Evolutionary conservation across 1,140 invertebrate species (phyloP).

Genomic region (Drosophila pandora): DNA sequence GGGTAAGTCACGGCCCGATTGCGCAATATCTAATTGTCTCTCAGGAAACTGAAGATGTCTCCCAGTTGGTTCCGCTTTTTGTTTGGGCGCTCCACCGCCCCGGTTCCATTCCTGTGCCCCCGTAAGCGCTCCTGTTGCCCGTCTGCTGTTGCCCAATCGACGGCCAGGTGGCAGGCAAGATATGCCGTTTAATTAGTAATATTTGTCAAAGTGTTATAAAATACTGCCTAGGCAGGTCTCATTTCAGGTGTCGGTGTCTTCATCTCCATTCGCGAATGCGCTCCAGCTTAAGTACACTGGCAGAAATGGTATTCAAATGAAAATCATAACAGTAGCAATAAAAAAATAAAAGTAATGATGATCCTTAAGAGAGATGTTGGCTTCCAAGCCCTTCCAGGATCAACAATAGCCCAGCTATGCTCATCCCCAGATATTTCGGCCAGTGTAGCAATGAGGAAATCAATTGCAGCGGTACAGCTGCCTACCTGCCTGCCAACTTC

Average conservation of each 20-base stretch:
- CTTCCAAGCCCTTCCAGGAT: background rate
- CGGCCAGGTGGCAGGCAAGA: constrained; percentile 35
- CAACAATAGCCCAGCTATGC: background rate
- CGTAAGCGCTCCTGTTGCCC: constrained; percentile 1
- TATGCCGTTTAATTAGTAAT: constrained; percentile 69
- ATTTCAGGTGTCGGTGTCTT: constrained; percentile 70
- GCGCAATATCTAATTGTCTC: constrained; percentile 70
- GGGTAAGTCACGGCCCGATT: constrained; percentile 54
- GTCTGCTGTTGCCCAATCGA: constrained; percentile 30
- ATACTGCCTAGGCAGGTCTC: constrained; percentile 51
- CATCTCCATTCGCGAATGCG: constrained; percentile 37
- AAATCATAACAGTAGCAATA: too few relatives aligned
- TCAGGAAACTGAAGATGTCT: constrained; percentile 71
- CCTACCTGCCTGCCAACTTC: constrained; percentile 38
- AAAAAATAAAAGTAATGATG: too few relatives aligned
- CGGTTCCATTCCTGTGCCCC: constrained; percentile 2
- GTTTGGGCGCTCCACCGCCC: background rate
- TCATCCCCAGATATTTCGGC: constrained; percentile 3
- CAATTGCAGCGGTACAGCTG: constrained; percentile 49
- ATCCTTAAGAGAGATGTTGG: too few relatives aligned
- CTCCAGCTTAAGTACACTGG: constrained; percentile 40
- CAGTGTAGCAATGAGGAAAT: constrained; percentile 69
- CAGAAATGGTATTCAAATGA: background rate
- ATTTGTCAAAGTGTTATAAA: constrained; percentile 70
- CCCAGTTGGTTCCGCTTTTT: constrained; percentile 53